phyloP scores from a whole-genome alignment of 2,113 vertebrate genomes.

The Lucifuga dentata region DNA sequence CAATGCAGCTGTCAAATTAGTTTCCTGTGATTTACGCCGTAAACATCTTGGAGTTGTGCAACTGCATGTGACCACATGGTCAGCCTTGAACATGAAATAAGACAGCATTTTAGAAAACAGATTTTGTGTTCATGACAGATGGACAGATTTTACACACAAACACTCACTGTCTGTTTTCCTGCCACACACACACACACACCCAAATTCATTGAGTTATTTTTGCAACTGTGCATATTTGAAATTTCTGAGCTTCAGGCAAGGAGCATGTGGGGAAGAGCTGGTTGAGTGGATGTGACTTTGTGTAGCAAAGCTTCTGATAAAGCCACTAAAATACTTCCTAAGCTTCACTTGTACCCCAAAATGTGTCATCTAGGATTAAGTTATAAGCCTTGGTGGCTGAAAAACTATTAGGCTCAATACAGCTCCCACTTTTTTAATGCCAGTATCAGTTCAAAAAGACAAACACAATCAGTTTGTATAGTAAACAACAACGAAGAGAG shows the following conservation, averaged over 20 bases:
- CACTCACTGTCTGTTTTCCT: constrained; percentile 1
- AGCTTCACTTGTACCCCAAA: constrained; percentile 54
- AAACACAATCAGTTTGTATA: constrained; percentile 51
- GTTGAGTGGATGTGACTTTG: constrained; percentile 30
- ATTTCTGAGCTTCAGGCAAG: constrained; percentile 42
- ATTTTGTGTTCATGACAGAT: constrained; percentile 47
- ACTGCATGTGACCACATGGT: constrained; percentile 35
- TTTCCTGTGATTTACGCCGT: constrained; percentile 27
- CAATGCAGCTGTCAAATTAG: constrained; percentile 21
- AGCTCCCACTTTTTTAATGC: constrained; percentile 39
- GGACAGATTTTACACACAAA: constrained; percentile 29
- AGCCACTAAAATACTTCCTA: constrained; percentile 47
- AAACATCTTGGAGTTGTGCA: constrained; percentile 40
- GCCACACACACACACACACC: not conserved
- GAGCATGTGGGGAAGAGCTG: constrained; percentile 13
- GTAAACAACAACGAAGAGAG: constrained; percentile 53
- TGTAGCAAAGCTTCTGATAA: constrained; percentile 46
- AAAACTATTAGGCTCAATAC: constrained; percentile 50
- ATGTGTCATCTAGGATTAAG: constrained; percentile 55
- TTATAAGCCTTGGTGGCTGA: constrained; percentile 42
- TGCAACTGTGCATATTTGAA: constrained; percentile 52
- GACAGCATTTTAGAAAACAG: constrained; percentile 31
- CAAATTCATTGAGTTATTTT: constrained; percentile 43
- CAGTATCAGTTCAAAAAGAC: constrained; percentile 36
- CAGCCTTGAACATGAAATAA: constrained; percentile 29